phyloP scores from a whole-genome alignment of 2,888 invertebrate genomes.

The Mesorhabditis spiculigera region DNA sequence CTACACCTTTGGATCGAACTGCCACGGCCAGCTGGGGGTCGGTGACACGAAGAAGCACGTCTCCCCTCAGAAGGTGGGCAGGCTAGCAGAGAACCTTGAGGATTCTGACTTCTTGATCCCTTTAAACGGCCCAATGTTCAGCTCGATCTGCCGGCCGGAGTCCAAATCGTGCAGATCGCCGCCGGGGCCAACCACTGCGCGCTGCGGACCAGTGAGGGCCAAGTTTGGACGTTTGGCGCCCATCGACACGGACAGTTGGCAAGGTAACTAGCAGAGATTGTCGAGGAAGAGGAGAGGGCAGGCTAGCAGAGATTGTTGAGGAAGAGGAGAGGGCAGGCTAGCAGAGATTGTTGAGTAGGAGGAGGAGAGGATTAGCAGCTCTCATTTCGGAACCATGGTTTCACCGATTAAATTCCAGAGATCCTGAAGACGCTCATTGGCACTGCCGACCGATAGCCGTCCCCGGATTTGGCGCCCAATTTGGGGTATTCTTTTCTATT shows the following conservation, averaged over 20 bases:
- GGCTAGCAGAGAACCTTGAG: not conserved
- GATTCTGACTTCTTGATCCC: not conserved
- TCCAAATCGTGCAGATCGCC: constrained; percentile 71
- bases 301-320: no score
- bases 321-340: no score
- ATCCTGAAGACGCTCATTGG: not conserved
- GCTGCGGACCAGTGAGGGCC: constrained; percentile 79
- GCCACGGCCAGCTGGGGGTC: constrained; percentile 87
- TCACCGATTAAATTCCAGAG: not conserved
- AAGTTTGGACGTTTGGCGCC: constrained; percentile 87
- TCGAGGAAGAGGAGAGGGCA: not conserved
- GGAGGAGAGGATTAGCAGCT: no score
- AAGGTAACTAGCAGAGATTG: constrained; percentile 11
- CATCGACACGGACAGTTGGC: constrained; percentile 66
- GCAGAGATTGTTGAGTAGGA: no score
- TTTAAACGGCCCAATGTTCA: constrained; percentile 12
- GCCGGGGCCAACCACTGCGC: constrained; percentile 95
- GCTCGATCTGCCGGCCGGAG: constrained; percentile 63
- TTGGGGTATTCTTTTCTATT: not conserved
- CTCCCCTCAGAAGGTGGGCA: constrained; percentile 19
- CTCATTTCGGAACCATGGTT: no score
- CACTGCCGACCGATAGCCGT: not conserved
- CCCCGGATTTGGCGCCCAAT: not conserved
- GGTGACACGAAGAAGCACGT: constrained; percentile 69
- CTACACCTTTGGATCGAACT: constrained; percentile 90